Conservation (phyloP, 2,113 vertebrate species). For the Saguinus imperator region DNA sequence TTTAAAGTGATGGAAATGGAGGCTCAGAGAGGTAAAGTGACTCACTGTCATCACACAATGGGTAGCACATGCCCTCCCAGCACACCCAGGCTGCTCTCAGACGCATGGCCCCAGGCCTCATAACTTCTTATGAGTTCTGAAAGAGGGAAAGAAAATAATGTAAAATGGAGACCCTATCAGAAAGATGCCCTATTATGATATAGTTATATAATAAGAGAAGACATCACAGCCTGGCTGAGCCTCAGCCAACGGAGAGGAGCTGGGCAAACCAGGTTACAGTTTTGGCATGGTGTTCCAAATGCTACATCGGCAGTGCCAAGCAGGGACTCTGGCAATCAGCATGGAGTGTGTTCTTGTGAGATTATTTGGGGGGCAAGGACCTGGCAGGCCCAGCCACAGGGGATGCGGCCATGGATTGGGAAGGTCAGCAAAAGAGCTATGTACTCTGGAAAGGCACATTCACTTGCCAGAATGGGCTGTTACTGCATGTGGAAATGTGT, state of each 20-base stretch:
- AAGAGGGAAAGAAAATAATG: background rate
- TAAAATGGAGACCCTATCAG: background rate
- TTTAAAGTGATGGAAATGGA: conserved; percentile 52
- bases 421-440: conserved; percentile 47
- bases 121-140: background rate
- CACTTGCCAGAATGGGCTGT: background rate
- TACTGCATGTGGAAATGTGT: background rate
- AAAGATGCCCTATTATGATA: conserved; percentile 30
- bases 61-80: background rate
- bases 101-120: background rate
- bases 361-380: conserved; percentile 27
- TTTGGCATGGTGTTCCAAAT: background rate
- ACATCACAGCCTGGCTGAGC: conserved; percentile 30
- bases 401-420: conserved; percentile 16
- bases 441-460: conserved; percentile 40
- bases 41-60: background rate
- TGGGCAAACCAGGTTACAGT: conserved; percentile 61
- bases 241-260: conserved; percentile 9
- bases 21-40: background rate
- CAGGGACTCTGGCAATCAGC: conserved; percentile 49
- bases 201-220: conserved; percentile 45
- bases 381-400: conserved; percentile 16
- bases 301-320: background rate
- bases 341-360: background rate
- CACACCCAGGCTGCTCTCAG: background rate